phyloP scores from a whole-genome alignment of 2,888 invertebrate genomes.

The Cinara cedri region DNA sequence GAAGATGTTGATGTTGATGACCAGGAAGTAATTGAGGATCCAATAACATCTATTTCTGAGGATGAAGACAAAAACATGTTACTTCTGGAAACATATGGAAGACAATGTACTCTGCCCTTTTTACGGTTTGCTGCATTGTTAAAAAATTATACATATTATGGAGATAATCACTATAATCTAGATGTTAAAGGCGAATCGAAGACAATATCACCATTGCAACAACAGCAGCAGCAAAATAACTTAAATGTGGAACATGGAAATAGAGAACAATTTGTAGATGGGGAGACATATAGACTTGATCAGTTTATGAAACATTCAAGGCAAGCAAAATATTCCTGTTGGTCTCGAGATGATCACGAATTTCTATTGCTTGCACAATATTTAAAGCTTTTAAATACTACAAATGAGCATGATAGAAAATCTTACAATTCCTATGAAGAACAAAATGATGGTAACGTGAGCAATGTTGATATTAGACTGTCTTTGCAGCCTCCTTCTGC shows the following conservation, averaged over 20 bases:
- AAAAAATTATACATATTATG: constrained; percentile 31
- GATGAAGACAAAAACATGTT: not conserved
- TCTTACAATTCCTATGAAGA: not conserved
- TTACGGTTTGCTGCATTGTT: constrained; percentile 82
- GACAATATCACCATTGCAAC: not conserved
- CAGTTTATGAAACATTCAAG: not conserved
- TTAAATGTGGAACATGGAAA: not conserved
- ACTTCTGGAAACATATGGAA: constrained; percentile 32
- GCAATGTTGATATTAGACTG: not conserved
- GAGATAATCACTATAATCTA: not conserved
- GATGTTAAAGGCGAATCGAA: not conserved
- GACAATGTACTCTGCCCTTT: constrained; percentile 74
- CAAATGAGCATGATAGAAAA: not conserved
- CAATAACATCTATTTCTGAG: not conserved
- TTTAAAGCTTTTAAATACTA: constrained; percentile 25
- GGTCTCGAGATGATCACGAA: constrained; percentile 39
- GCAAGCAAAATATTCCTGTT: not conserved
- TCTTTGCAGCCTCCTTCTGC: not conserved
- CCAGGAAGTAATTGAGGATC: not conserved
- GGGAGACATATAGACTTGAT: not conserved
- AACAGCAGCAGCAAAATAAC: constrained; percentile 13
- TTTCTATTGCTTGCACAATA: constrained; percentile 15
- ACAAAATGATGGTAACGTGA: not conserved
- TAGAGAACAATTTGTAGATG: not conserved
- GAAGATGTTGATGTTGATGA: not conserved